Evolutionary conservation across 2,113 vertebrate genomes (phyloP), one percentile per base, ranked within the genome.

Genomic region (Acrocephalus kingi): DNA sequence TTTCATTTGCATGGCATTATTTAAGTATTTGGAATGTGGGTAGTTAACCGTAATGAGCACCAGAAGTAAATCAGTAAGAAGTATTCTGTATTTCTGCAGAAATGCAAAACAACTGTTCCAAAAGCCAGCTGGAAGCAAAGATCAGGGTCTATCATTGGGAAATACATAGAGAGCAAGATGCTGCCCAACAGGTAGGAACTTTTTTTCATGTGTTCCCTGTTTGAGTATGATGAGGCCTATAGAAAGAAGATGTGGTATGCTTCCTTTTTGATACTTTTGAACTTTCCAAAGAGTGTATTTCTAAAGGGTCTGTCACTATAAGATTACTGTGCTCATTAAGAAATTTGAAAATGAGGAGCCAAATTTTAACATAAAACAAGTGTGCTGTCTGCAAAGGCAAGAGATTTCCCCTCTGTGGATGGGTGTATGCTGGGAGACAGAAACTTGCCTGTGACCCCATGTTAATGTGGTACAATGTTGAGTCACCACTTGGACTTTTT

Each of bases 121-220:
- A 97, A 97, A 41, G 28, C 95, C 28, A 67, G 68, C 87, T 92
- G 96, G 95, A 98, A 97, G 69, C 98, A 98, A 90, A 98, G 97
- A 74, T 97, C 98, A 33, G 97, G 97, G 33, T 96, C 97, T 15
- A 82, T 97, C 69, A 97, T 98, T 46, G 93, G 98, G 81, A 98
- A 98, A 89, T 97, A 98, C 27, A 14, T 98, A 62, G 98, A 98
- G 1, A 21, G 83, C 56, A 98, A 97, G 83, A 63, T 94, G 51
- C 74, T 96, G 41, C 92, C 97, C 30, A 98, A 90, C 90, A 98
- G 99, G 99, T 99, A 97, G 96, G 95, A 45, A 33, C 11, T 39
- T 28, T 39, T 72, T 62, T 67, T 56, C 8, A 5, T 72, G 4
- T 84, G 30, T 59, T 74, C 35, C 10, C 3, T 43, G 15, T 82